phyloP scores from a whole-genome alignment of 2,888 invertebrate species.

The Melipona beecheii region DNA sequence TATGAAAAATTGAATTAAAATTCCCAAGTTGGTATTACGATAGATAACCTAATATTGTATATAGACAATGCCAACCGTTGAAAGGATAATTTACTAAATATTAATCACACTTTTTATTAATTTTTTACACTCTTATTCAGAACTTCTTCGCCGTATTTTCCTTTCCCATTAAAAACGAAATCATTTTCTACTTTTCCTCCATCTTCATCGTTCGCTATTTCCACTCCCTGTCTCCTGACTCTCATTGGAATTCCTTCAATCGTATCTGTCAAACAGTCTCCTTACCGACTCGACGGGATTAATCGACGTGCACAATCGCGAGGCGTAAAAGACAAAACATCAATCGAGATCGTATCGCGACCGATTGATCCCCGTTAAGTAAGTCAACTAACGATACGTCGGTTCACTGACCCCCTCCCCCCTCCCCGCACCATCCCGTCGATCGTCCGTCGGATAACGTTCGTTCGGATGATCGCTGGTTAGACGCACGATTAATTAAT shows the following conservation, averaged over 20 bases:
- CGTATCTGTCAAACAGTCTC: slow-evolving; percentile 19
- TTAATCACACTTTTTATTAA: too few relatives aligned
- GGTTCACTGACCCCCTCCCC: slow-evolving; percentile 58
- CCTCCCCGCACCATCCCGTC: slow-evolving; percentile 54
- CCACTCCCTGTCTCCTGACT: neutral
- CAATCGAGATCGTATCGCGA: slow-evolving; percentile 51
- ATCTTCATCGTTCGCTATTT: neutral
- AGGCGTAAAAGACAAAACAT: slow-evolving; percentile 43
- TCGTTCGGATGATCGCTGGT: slow-evolving; percentile 61
- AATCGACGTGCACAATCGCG: slow-evolving; percentile 25
- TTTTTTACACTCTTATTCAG: neutral
- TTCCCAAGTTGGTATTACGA: neutral
- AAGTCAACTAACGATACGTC: slow-evolving; percentile 61
- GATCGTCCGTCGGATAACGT: slow-evolving; percentile 62
- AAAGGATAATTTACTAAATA: neutral
- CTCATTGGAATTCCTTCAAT: slow-evolving; percentile 18
- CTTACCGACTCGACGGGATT: slow-evolving; percentile 12
- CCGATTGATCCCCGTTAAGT: slow-evolving; percentile 61
- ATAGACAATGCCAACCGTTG: neutral
- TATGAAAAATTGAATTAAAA: too few relatives aligned
- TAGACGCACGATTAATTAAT: slow-evolving; percentile 72
- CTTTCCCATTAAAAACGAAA: neutral
- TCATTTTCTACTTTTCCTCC: neutral
- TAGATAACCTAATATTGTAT: neutral
- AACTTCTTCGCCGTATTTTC: neutral